phyloP scores from a whole-genome alignment of 1,140 invertebrate species.

The Asobara japonica region DNA sequence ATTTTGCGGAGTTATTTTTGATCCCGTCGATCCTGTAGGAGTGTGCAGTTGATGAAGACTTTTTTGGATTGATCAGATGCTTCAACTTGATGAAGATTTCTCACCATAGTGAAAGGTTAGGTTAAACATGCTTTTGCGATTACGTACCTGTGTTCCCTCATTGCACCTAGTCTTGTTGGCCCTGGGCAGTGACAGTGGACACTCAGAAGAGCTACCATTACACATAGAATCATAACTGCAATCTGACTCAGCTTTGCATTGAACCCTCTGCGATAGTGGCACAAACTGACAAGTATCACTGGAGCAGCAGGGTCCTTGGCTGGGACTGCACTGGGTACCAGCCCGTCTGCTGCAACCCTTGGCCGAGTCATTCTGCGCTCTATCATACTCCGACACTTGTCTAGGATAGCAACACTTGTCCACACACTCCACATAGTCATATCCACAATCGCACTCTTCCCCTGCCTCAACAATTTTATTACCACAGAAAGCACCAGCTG shows the following conservation, averaged over 20 bases:
- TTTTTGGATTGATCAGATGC: too few relatives aligned
- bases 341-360: conserved; percentile 81
- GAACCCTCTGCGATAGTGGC: conserved; percentile 69
- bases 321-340: conserved; percentile 91
- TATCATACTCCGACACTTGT: conserved; percentile 76
- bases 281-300: conserved; percentile 85
- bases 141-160: conserved; percentile 75
- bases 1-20: too few relatives aligned
- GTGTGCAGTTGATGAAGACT: too few relatives aligned
- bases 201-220: conserved; percentile 85
- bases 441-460: conserved; percentile 99
- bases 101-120: too few relatives aligned
- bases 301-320: conserved; percentile 95
- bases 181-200: conserved; percentile 82
- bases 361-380: conserved; percentile 74
- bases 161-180: conserved; percentile 87
- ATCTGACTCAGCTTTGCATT: conserved; percentile 87
- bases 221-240: conserved; percentile 88
- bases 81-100: too few relatives aligned
- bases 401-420: conserved; percentile 95
- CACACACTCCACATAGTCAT: conserved; percentile 90
- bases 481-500: conserved; percentile 96
- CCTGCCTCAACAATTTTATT: conserved; percentile 98
- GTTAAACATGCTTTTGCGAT: conserved; percentile 25
- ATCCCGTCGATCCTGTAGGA: too few relatives aligned